Base-by-base conservation (phyloP, 2,797 vertebrate genomes). In the Semaprochilodus insignis region DNA sequence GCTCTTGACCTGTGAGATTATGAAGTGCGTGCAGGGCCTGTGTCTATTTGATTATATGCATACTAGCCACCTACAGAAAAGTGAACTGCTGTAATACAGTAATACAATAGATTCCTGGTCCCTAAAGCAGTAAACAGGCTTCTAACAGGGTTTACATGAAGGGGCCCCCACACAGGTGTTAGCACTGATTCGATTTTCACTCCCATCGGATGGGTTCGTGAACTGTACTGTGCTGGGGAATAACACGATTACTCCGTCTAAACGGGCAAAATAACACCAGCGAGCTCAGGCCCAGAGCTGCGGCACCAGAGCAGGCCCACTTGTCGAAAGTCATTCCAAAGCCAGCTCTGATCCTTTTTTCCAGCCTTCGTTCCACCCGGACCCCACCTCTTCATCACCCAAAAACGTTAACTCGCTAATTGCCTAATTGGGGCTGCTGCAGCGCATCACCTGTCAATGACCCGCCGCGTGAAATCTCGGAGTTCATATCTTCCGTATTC, bases 151-250 rank as follows among this genome's bases (percentile, higher is more conserved):
- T 44, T 78, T 70, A 51, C 36, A 15, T 27, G 27, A 27, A 34
- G 36, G n/a, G 31, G 21, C 17, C 4, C 15, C 23, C 27, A 2
- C 40, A 2, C 40, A 51, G 48, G 31, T 74, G 70, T 66, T 17
- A 51, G 60, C 31, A 57, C 66, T 73, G 69, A 83, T 78, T 83
- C 23, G 60, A 78, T 83, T 78, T 73, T 3, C 67, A 59, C 19
- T 1, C 13, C 48, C 75, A 59, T 25, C 60, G 51, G 69, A 62
- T 63, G 27, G 65, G 69, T 71, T 71, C 69, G 14, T 51, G 44
- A 71, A 71, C n/a, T 11, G 44, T 6, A 14, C 40, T 16, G 31
- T 31, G 44, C 31, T 25, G 17, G 25, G 69, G n/a, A 52, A 52
- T 16, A 51, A 71, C 23, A 13, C n/a, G 23, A 25, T 23, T 71